phyloP scores from a whole-genome alignment of 2,888 invertebrate species.

The Protula sp. region DNA sequence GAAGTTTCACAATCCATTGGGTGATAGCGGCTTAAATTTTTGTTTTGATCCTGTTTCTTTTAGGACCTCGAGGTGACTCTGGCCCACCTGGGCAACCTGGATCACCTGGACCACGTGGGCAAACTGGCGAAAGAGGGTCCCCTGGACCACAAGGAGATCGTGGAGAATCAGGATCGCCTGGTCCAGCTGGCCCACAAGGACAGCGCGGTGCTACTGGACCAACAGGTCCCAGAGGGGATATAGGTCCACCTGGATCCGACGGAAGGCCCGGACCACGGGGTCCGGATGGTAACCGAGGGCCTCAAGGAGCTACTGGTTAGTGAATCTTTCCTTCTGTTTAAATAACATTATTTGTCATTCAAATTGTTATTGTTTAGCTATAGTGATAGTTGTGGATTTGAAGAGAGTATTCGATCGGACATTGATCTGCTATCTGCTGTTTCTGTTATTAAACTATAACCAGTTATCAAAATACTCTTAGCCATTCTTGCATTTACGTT shows the following conservation, averaged over 20 bases:
- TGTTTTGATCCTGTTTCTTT: not conserved
- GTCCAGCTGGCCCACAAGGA: conserved; percentile 9
- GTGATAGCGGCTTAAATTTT: not conserved
- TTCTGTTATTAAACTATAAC: too few species aligned
- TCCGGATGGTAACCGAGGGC: conserved; percentile 3
- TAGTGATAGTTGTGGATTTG: too few species aligned
- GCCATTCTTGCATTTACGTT: too few species aligned
- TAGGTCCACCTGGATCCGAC: conserved; percentile 8
- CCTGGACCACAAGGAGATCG: conserved; percentile 10
- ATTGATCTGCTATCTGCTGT: too few species aligned
- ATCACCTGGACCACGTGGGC: conserved; percentile 11
- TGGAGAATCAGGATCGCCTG: conserved; percentile 10
- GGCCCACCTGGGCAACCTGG: conserved; percentile 8
- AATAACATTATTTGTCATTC: too few species aligned
- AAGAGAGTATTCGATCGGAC: too few species aligned
- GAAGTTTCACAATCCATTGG: conserved; percentile 32
- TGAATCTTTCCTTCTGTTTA: too few species aligned
- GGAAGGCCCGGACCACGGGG: conserved; percentile 12
- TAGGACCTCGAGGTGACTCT: conserved; percentile 6
- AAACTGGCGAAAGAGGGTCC: conserved; percentile 15
- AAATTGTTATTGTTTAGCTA: too few species aligned
- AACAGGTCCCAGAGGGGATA: conserved; percentile 2
- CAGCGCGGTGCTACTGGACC: conserved; percentile 1
- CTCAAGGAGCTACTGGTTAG: not conserved
- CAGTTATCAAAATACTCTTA: too few species aligned